phyloP scores from a whole-genome alignment of 2,113 vertebrate genomes.

The Abramis brama region DNA sequence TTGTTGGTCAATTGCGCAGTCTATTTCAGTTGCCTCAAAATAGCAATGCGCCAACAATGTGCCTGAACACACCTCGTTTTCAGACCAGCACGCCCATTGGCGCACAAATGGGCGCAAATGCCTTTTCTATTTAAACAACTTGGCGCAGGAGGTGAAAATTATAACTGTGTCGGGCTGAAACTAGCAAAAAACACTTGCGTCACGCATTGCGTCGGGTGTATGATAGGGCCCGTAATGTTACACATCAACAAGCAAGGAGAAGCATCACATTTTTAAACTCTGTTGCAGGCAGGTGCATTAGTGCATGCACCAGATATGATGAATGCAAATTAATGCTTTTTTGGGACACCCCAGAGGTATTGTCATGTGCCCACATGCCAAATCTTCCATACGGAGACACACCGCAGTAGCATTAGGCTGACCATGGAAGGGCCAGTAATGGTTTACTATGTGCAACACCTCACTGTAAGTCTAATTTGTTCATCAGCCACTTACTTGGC shows the following conservation, averaged over 20 bases:
- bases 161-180: too few species aligned
- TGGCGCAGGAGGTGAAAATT: too few species aligned
- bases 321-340: background rate
- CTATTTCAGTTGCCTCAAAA: too few species aligned
- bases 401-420: background rate
- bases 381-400: conserved; percentile 60
- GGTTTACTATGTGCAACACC: conserved; percentile 66
- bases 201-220: too few species aligned
- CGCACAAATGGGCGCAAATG: too few species aligned
- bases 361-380: conserved; percentile 65
- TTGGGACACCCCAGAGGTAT: conserved; percentile 38
- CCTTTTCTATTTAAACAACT: too few species aligned
- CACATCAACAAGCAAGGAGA: background rate
- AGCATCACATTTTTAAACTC: background rate
- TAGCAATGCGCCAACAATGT: too few species aligned
- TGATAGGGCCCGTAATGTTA: background rate
- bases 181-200: too few species aligned
- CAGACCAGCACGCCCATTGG: too few species aligned
- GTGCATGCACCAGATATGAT: conserved; percentile 15
- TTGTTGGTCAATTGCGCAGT: too few species aligned
- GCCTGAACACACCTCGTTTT: too few species aligned
- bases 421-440: conserved; percentile 51
- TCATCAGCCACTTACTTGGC: conserved; percentile 31
- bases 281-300: background rate
- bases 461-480: conserved; percentile 56